Evolutionary conservation across 1,140 invertebrate genomes (phyloP).

Genomic region (Brachionus paranguensis): DNA sequence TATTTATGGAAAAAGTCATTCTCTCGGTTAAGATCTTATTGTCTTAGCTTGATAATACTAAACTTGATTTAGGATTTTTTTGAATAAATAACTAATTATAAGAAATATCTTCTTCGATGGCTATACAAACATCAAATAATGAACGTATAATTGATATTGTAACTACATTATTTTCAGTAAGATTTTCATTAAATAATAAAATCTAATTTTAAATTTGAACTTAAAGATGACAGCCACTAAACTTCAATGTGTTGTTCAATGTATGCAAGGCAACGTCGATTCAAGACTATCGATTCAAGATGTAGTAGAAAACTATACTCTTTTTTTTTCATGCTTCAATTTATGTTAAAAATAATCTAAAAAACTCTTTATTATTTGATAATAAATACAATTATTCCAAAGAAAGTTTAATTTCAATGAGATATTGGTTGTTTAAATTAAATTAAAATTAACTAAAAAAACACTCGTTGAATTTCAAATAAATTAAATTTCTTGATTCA

Average conservation of each 20-base stretch:
- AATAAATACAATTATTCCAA: too few species aligned
- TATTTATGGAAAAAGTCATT: too few species aligned
- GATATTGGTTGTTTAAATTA: too few species aligned
- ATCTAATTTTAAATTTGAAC: neutral
- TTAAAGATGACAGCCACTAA: neutral
- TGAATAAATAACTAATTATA: neutral
- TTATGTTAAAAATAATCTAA: neutral
- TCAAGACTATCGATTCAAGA: neutral
- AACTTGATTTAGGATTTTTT: neutral
- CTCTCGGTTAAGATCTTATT: too few species aligned
- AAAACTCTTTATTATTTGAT: neutral
- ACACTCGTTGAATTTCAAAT: too few species aligned
- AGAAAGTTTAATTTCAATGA: too few species aligned
- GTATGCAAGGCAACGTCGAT: constrained; percentile 29
- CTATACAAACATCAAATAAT: neutral
- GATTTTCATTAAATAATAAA: neutral
- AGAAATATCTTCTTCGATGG: constrained; percentile 1
- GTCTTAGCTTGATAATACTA: neutral
- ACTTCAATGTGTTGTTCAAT: constrained; percentile 29
- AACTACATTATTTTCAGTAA: neutral
- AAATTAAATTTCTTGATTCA: too few species aligned
- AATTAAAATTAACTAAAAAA: too few species aligned
- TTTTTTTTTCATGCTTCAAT: constrained; percentile 31
- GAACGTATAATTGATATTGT: neutral
- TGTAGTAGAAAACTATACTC: neutral